Conservation (phyloP, 2,113 vertebrate species). For the Chiloscyllium plagiosum region DNA sequence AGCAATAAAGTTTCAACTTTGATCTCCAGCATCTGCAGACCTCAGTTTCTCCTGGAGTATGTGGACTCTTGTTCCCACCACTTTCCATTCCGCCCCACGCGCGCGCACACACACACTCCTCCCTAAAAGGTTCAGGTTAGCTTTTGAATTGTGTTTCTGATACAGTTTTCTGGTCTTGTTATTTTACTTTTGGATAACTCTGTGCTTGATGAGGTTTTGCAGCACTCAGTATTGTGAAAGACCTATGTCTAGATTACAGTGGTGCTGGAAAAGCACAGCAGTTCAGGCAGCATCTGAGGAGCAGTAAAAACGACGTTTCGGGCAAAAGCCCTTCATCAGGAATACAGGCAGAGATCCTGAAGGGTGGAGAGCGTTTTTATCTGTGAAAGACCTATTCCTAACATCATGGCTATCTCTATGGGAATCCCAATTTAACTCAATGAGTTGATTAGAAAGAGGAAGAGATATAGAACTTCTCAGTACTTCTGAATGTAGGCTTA, state of each 20-base stretch:
- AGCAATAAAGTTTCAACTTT: too few species aligned
- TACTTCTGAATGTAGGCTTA: neutral
- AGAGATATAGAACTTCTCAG: neutral
- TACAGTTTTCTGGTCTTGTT: neutral
- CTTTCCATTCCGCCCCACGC: too few species aligned
- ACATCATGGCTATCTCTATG: neutral
- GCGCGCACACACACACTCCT: too few species aligned
- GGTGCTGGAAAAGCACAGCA: too few species aligned
- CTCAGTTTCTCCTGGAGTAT: too few species aligned
- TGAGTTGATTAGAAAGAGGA: neutral
- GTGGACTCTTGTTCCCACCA: too few species aligned
- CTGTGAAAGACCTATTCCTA: neutral
- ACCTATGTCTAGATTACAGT: neutral
- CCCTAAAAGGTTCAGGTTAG: neutral
- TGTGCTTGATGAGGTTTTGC: neutral
- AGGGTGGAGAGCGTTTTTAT: too few species aligned
- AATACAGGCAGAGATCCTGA: too few species aligned
- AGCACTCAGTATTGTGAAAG: neutral
- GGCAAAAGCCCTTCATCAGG: too few species aligned
- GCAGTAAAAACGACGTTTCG: too few species aligned
- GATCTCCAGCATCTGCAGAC: too few species aligned
- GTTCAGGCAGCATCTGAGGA: too few species aligned
- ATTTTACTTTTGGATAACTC: neutral
- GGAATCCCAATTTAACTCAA: neutral
- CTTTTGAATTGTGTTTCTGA: neutral